Evolutionary conservation across 2,888 invertebrate genomes (phyloP), one percentile per base, ranked within the genome.

Genomic region (Noctua janthe): DNA sequence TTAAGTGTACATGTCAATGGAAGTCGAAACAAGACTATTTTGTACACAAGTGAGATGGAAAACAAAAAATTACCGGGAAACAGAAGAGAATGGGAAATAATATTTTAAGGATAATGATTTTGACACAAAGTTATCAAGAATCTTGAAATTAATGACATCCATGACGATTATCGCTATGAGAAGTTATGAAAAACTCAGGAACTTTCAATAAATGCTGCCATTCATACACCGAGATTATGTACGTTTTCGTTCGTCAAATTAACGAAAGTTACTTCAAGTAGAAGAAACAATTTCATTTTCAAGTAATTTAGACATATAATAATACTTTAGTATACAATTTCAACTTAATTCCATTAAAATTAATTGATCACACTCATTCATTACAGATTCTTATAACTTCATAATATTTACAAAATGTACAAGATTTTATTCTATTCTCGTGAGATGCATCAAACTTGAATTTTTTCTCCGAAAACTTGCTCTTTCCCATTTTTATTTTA

Each of bases 331-430:
- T 83, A 85, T 79, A 80, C 72, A 88, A 82, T 84, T 81, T 78
- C 89, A 80, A 80, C 29, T 74, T 74, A 71, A 84, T 81, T 86
- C n/a, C 54, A 85, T 83, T 77, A 78, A 81, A 85, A 86, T 81
- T 84, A 89, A 90, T 82, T 90, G 90, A 92, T 92, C 90, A 90
- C 92, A 90, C 88, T 69, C 88, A 84, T 84, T 80, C 87, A 84
- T 88, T 87, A 91, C 91, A 91, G 90, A 91, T 91, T 92, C 89
- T 88, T 87, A 90, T 86, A 90, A 92, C 90, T 92, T 92, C 88
- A 92, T 91, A 89, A 87, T 94, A 94, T 94, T 91, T 94, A 94
- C 94, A 94, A 92, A 92, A 93, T 94, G 87, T 94, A 94, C 93
- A 94, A 91, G 88, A 87, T 86, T 83, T 86, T 85, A 80, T 84